phyloP scores from a whole-genome alignment of 37 sponge, comb jelly and placozoan genomes.

The Spongia lamella region DNA sequence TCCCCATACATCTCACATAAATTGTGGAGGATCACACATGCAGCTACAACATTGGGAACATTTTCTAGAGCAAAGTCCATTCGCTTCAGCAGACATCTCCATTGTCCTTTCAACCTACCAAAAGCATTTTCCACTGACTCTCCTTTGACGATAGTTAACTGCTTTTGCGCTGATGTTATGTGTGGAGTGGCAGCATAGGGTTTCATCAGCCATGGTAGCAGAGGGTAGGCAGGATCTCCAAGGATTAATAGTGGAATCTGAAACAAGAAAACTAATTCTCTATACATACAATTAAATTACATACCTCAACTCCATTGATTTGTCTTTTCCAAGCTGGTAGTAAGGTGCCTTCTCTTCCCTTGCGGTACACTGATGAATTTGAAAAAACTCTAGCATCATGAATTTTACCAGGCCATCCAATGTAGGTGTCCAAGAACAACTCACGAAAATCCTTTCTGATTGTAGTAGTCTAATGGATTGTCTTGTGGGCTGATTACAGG shows the following conservation, averaged over 20 bases:
- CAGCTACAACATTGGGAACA: neutral
- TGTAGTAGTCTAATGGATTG: conserved; percentile 44
- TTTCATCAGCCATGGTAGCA: too few relatives aligned
- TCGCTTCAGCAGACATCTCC: too few relatives aligned
- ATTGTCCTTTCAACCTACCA: too few relatives aligned
- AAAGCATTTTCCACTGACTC: conserved; percentile 11
- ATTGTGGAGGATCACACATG: conserved; percentile 24
- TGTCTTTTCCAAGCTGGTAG: conserved; percentile 9
- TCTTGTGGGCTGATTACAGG: conserved; percentile 20
- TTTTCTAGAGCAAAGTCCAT: too few relatives aligned
- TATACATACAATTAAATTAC: too few relatives aligned
- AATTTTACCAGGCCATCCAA: conserved; percentile 44
- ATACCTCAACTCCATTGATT: neutral
- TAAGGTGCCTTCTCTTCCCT: conserved; percentile 2
- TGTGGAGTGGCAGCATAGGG: too few relatives aligned
- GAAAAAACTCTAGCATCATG: conserved; percentile 54
- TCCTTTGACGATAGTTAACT: conserved; percentile 1
- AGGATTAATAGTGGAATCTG: too few relatives aligned
- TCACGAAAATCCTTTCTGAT: conserved; percentile 18
- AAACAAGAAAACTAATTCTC: too few relatives aligned
- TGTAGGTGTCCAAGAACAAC: conserved; percentile 14
- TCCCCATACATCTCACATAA: too few relatives aligned
- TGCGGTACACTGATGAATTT: too few relatives aligned
- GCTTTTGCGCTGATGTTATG: too few relatives aligned
- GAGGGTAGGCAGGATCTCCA: too few relatives aligned